These are phyloP conservation scores for Poecile montanus DNA, from an alignment of 2,797 vertebrate species.

Conservation along the genomic window DNA sequence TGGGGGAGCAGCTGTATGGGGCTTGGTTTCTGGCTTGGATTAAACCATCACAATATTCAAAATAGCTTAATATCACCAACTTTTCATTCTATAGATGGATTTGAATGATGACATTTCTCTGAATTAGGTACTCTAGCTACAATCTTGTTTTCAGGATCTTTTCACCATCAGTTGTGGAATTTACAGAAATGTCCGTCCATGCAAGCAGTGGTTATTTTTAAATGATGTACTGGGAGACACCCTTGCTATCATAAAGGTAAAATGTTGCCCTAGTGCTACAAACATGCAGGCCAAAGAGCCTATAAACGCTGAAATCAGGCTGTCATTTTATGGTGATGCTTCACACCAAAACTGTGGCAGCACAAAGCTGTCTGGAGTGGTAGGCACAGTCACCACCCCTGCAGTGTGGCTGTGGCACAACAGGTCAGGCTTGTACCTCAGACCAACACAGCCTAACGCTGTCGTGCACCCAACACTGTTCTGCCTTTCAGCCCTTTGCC, in stretches of 20 bases:
- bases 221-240: not conserved
- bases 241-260: not conserved
- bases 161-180: not conserved
- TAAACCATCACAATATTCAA: not conserved
- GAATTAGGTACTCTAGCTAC: not conserved
- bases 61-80: not conserved
- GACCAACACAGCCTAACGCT: not conserved
- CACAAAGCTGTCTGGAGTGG: not conserved
- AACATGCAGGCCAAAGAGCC: not conserved
- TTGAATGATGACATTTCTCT: not conserved
- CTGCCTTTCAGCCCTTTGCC: not conserved
- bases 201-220: not conserved
- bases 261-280: not conserved
- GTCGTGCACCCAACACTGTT: not conserved
- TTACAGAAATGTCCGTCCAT: not conserved
- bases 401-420: not conserved
- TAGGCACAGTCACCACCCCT: not conserved
- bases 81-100: not conserved
- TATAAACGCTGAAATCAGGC: not conserved
- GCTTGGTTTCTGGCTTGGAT: not conserved
- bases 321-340: not conserved
- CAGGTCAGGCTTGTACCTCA: not conserved
- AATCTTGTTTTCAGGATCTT: not conserved
- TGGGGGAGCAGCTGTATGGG: not conserved
- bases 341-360: not conserved